Evolutionary conservation across 2,113 vertebrate species (phyloP).

Genomic region (Prietella phreatophila): DNA sequence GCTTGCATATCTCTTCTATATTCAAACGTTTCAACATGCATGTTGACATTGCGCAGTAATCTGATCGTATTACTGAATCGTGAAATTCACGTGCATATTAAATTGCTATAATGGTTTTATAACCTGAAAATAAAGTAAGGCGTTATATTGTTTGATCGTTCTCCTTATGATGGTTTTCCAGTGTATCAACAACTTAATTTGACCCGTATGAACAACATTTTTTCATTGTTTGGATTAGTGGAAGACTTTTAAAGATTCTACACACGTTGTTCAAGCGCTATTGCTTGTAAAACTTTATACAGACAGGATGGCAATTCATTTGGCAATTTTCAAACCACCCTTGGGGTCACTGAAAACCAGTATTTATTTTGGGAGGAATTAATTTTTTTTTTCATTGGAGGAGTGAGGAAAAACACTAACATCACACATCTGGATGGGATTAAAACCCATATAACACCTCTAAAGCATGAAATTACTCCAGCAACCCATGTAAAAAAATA

Average conservation of each 20-base stretch:
- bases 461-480: neutral
- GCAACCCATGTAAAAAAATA: neutral
- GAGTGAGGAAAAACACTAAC: neutral
- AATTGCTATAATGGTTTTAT: neutral
- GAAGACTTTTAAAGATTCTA: neutral
- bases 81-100: neutral
- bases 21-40: neutral
- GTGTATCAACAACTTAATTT: neutral
- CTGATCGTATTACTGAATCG: neutral
- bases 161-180: neutral
- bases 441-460: neutral
- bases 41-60: neutral
- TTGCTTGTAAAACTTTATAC: neutral
- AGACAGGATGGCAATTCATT: neutral
- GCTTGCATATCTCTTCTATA: neutral
- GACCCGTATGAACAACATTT: neutral
- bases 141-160: neutral
- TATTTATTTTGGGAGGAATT: neutral
- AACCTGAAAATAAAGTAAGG: neutral
- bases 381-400: neutral
- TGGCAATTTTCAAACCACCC: neutral
- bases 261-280: neutral
- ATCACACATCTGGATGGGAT: neutral
- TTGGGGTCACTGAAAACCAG: neutral
- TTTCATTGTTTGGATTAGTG: neutral